Evolutionary conservation across 2,113 vertebrate genomes (phyloP).

Genomic region (Alligator sinensis): DNA sequence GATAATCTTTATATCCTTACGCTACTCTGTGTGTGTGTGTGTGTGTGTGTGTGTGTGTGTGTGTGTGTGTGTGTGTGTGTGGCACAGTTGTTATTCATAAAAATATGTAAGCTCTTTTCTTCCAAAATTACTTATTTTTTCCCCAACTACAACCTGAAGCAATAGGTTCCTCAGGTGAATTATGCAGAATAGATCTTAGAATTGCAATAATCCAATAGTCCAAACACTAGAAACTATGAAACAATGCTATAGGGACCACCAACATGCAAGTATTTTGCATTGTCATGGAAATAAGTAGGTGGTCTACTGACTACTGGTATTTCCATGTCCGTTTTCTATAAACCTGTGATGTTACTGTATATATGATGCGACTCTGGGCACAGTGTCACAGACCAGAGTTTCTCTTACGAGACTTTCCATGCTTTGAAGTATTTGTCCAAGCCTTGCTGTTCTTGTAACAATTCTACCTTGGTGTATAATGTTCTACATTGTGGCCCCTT

Average conservation of each 20-base stretch:
- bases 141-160: slow-evolving; percentile 50
- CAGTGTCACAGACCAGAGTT: neutral
- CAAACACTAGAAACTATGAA: neutral
- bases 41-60: neutral
- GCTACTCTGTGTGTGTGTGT: neutral
- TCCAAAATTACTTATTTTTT: neutral
- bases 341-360: neutral
- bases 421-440: neutral
- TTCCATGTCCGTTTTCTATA: slow-evolving; percentile 21
- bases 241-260: slow-evolving; percentile 27
- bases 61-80: slow-evolving; percentile 5
- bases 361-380: slow-evolving; percentile 9
- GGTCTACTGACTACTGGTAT: slow-evolving; percentile 1
- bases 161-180: slow-evolving; percentile 43
- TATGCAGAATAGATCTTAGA: slow-evolving; percentile 20
- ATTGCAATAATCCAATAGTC: slow-evolving; percentile 6
- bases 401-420: neutral
- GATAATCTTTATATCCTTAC: slow-evolving; percentile 31
- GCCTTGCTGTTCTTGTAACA: neutral
- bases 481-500: neutral
- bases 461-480: neutral
- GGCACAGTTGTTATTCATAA: slow-evolving; percentile 47
- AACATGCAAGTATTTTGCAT: neutral
- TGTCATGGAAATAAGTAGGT: slow-evolving; percentile 6
- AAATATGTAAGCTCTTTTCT: neutral